These are phyloP conservation scores for Rachycentron canadum DNA, from an alignment of 2,797 vertebrate genomes.

Conservation along the genomic window DNA sequence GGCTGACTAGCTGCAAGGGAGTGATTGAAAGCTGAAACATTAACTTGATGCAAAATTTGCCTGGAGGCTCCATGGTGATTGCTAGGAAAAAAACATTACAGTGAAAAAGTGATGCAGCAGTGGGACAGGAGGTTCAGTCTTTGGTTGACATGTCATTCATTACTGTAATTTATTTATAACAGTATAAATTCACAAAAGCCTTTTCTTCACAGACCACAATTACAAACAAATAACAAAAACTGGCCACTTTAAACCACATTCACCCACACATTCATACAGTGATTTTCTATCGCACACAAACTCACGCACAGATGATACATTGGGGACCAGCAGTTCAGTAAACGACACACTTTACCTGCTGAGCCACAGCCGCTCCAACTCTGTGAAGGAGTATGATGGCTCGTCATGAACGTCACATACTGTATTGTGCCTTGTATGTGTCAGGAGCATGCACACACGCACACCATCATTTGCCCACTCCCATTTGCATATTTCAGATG, in stretches of 20 bases:
- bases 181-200: not conserved
- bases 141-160: too few relatives aligned
- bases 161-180: too few relatives aligned
- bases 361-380: not conserved
- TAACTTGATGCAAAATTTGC: not conserved
- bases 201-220: not conserved
- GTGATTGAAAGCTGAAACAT: not conserved
- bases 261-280: too few relatives aligned
- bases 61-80: not conserved
- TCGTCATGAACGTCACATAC: not conserved
- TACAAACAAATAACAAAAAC: too few relatives aligned
- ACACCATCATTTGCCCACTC: slow-evolving; percentile 14
- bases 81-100: not conserved
- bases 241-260: too few relatives aligned
- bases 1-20: not conserved
- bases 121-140: not conserved
- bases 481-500: slow-evolving; percentile 54
- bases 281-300: too few relatives aligned
- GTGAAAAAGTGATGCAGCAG: not conserved
- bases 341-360: not conserved
- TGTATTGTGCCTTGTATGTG: not conserved
- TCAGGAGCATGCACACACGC: not conserved
- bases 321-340: not conserved
- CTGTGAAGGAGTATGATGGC: not conserved
- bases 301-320: not conserved